Evolutionary conservation across 2,113 vertebrate species (phyloP), one percentile per base, ranked within the genome.

Genomic region (Nymphicus hollandicus): DNA sequence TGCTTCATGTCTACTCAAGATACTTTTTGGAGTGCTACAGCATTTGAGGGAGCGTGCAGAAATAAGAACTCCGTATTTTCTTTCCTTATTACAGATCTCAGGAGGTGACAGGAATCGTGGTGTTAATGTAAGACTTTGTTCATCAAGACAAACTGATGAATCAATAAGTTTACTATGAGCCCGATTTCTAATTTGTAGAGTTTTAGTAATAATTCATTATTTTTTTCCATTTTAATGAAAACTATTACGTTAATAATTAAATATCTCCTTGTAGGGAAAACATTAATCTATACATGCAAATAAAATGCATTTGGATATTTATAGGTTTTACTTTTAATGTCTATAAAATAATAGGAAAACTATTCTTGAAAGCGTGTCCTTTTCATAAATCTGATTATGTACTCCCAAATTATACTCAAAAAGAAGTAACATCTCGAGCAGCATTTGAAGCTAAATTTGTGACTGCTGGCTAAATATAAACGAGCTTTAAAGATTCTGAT

Each of bases 401-500:
- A 74, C 83, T 81, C 65, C 47, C 27, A 86, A 84, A 61, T 25
- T 41, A 64, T 35, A 78, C 25, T 81, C 11, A 46, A 82, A 91
- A 93, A 41, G 44, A 86, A 24, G 68, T 55, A 50, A 74, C 17
- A 43, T 27, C 27, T 77, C 2, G 6, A 94, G 50, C 72, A 78
- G 49, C 2, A 8, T 71, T 93, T 90, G 70, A n/a, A 87, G 77
- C 61, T 61, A 43, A n/a, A 61, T 84, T 81, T 93, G 68, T 81
- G 73, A 93, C 69, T 88, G 12, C 39, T 84, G 39, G 37, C 46
- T 86, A 94, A 93, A 80, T 73, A 79, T 68, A 91, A 85, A 83
- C 53, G 69, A 91, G 44, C 70, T 95, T 90, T 78, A 87, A 93
- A 73, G 56, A 63, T 85, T 90, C 63, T 88, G 58, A 91, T 84